Evolutionary conservation across 2,888 invertebrate species (phyloP).

Genomic region (Drosophila formosana): DNA sequence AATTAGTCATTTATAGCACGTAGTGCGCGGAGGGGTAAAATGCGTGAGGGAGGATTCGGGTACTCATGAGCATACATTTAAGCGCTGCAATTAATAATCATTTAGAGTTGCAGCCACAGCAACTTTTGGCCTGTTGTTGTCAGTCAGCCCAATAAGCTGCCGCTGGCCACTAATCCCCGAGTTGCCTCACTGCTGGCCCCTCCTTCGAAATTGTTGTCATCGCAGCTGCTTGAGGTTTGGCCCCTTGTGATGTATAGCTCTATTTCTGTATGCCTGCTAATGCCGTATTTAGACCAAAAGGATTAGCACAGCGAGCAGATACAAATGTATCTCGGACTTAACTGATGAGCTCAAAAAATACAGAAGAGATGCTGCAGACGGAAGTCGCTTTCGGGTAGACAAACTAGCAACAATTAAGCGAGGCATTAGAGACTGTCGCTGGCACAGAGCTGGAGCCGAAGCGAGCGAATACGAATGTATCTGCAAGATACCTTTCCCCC

Average conservation of each 20-base stretch:
- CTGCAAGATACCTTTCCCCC: conserved; percentile 28
- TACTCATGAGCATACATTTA: conserved; percentile 55
- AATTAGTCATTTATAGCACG: conserved; percentile 79
- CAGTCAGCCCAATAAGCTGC: conserved; percentile 50
- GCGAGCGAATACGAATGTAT: background rate
- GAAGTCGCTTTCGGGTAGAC: conserved; percentile 57
- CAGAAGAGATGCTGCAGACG: conserved; percentile 56
- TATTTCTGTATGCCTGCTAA: conserved; percentile 38
- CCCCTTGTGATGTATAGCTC: conserved; percentile 58
- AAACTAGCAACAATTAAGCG: conserved; percentile 70
- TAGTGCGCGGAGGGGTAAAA: conserved; percentile 25
- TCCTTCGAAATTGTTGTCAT: conserved; percentile 43
- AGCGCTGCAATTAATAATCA: conserved; percentile 78
- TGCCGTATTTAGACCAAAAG: conserved; percentile 70
- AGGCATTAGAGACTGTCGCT: conserved; percentile 45
- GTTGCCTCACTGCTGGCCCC: background rate
- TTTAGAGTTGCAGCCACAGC: conserved; percentile 60
- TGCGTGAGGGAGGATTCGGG: conserved; percentile 42
- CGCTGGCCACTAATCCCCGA: conserved; percentile 57
- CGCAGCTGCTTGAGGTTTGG: conserved; percentile 69
- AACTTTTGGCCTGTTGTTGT: conserved; percentile 56
- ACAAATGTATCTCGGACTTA: conserved; percentile 66
- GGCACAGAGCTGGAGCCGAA: background rate
- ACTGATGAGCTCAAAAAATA: conserved; percentile 57
- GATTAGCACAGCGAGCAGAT: conserved; percentile 66